phyloP scores from a whole-genome alignment of 2,113 vertebrate species.

The Megaceryle torquata region DNA sequence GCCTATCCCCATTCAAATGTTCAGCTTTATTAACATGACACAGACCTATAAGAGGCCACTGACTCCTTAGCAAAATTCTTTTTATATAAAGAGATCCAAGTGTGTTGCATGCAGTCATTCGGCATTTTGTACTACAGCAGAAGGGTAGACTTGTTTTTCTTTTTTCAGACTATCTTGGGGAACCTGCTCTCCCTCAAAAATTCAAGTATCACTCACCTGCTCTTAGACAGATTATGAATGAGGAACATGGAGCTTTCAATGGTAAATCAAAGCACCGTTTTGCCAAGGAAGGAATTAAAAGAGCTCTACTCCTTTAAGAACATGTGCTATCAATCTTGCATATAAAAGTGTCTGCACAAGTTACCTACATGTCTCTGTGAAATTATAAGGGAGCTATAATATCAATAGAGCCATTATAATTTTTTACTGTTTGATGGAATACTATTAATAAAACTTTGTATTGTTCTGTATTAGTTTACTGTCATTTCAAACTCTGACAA shows the following conservation, averaged over 20 bases:
- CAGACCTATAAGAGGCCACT: not conserved
- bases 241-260: not conserved
- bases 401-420: not conserved
- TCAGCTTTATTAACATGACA: not conserved
- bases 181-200: not conserved
- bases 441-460: not conserved
- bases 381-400: not conserved
- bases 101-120: not conserved
- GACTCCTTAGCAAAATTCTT: not conserved
- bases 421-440: not conserved
- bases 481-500: not conserved
- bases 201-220: not conserved
- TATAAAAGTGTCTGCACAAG: not conserved
- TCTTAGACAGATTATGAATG: not conserved
- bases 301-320: not conserved
- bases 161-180: not conserved
- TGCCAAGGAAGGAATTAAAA: not conserved
- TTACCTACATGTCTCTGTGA: not conserved
- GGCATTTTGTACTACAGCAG: not conserved
- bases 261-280: not conserved
- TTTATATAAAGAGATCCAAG: not conserved
- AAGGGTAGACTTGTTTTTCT: not conserved
- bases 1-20: not conserved
- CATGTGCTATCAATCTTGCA: not conserved
- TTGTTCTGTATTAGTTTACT: conserved; percentile 11